Evolutionary conservation across 2,888 invertebrate genomes (phyloP).

Genomic region (Agrypnus murinus): DNA sequence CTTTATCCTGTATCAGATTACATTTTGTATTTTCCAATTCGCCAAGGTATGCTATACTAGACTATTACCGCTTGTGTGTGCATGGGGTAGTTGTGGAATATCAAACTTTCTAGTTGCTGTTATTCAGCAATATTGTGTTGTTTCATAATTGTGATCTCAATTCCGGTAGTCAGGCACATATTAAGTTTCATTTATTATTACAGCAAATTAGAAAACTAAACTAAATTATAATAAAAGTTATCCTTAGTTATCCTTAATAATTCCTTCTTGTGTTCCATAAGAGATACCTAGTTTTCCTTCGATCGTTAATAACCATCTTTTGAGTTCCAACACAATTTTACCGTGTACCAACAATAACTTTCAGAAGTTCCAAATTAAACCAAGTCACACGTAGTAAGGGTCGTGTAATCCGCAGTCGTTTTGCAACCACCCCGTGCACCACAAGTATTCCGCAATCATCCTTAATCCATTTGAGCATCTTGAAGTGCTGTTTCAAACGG

Average conservation of each 20-base stretch:
- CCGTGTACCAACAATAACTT: constrained; percentile 33
- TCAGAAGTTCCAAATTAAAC: constrained; percentile 36
- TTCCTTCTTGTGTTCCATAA: no score
- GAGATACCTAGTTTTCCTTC: no score
- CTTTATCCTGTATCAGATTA: constrained; percentile 28
- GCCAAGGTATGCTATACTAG: neutral
- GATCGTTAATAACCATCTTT: neutral
- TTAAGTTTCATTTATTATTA: constrained; percentile 14
- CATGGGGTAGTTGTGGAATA: neutral
- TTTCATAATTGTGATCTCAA: neutral
- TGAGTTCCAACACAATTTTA: constrained; percentile 3
- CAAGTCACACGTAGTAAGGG: constrained; percentile 34
- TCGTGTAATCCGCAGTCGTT: constrained; percentile 36
- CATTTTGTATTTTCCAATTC: constrained; percentile 18
- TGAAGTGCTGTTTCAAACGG: constrained; percentile 53
- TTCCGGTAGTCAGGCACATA: neutral
- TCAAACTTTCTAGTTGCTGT: constrained; percentile 8
- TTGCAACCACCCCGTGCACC: constrained; percentile 23
- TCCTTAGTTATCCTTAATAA: no score
- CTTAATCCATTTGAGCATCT: constrained; percentile 55
- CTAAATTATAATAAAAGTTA: neutral
- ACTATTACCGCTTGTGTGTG: neutral
- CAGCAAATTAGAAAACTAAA: constrained; percentile 1
- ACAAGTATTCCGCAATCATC: constrained; percentile 50
- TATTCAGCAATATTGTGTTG: neutral